Base-by-base conservation (phyloP, 92 coral and sea anemone genomes). In the Heliopora coerulea region DNA sequence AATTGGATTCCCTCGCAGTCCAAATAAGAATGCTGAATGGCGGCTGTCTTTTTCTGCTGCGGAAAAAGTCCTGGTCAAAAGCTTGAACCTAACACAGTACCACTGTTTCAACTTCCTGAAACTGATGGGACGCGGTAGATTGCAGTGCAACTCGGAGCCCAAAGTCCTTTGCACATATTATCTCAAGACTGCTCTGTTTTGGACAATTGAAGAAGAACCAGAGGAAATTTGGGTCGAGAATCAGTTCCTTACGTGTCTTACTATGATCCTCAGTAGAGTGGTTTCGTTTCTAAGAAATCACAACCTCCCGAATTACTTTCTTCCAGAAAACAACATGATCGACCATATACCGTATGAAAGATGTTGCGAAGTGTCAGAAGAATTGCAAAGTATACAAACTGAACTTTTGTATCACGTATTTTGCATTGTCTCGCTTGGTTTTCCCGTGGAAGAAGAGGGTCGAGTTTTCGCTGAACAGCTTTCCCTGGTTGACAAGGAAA, bases 121-220 rank as follows among this genome's bases (percentile, higher is more conserved):
- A 19, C 66, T 89, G 52, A 89, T 86, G 79, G 82, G 86, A 12
- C 42, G 42, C 18, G 80, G 83, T 72, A 89, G 86, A 49, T 1
- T 31, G 34, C 56, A 59, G 3, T 17, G 12, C 23, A 34, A 18
- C 39, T 67, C 74, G 44, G 88, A 89, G 62, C 80, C 86, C 82
- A 78, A 83, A n/a, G 80, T 83, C 32, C 86, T 89, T 77, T 69
- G 88, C 9, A 86, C 96, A 4, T 89, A 86, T 54, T 86, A 89
- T 44, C 83, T 89, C 56, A 89, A 89, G 65, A 89, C 91, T 13
- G 70, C 86, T 18, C 65, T 89, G 21, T 73, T 89, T 25, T 89
- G 96, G 96, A 86, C 78, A 44, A 59, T 89, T 12, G 96, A 89
- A 69, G 42, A 72, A 68, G 83, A 68, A 32, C 88, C 78, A 49